Evolutionary conservation across 2,113 vertebrate species (phyloP), one percentile per base, ranked within the genome.

Genomic region (Leucosticte australis): DNA sequence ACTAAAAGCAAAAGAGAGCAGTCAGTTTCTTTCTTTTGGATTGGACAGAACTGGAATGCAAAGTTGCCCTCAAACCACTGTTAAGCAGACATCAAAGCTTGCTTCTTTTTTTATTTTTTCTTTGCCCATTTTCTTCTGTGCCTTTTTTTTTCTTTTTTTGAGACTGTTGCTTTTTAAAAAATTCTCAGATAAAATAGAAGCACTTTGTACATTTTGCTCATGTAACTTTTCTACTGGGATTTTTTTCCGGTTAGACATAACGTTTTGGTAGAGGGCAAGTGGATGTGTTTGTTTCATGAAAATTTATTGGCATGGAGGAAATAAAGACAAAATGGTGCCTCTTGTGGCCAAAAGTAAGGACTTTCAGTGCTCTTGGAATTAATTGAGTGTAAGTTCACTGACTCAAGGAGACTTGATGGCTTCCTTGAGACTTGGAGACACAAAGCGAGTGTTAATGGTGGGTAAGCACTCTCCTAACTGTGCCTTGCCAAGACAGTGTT

Each of bases 361-460:
- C 55, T 91, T 84, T 4, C 21, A 33, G 37, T 81, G 50, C 55
- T 90, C 13, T 65, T 87, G 56, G 56, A 93, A 60, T 73, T 81
- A 63, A 93, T 15, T 50, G 77, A 84, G 60, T 78, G 27, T 44
- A 71, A 63, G 28, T 41, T 91, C 33, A 82, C 39, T 68, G 39
- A 31, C 6, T 31, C 60, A 84, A 41, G 39, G 56, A 92, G 52
- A 28, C 77, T 83, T 50, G n/a, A 78, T 75, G 60, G 33, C 60
- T 91, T 96, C 52, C 41, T 84, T 81, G 86, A 89, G 88, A 42
- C 67, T 14, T 55, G 70, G 46, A 83, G 63, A 60, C 41, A 22
- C 0, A 21, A 63, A 46, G 11, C 0, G 0, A 63, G 56, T 55
- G 15, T 46, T 80, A 74, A 53, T 57, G 59, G 50, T 63, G 60